Percentiles rank a stretch among this genome's conserved stretches.
Evolutionary conservation across 2,797 vertebrate species (phyloP).

Genomic region (Acanthornis magna): DNA sequence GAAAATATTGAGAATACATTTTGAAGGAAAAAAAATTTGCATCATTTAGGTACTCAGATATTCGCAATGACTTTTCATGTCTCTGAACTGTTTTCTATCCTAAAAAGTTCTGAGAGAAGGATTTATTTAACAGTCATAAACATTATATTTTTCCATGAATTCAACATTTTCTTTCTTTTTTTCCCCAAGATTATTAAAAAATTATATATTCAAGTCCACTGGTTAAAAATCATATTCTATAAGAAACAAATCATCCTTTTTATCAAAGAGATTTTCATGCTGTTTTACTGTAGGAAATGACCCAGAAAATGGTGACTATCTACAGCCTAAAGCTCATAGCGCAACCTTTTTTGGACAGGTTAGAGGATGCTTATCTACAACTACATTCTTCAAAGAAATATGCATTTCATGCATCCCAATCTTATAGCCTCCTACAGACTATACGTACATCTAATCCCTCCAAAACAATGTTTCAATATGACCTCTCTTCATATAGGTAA

Average conservation of each 20-base stretch:
- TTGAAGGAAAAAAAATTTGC: background rate
- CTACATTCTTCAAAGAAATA: background rate
- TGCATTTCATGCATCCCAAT: rapidly evolving
- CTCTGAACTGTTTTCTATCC: background rate
- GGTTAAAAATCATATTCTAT: background rate
- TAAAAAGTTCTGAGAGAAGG: background rate
- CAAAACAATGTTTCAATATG: background rate
- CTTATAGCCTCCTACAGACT: background rate
- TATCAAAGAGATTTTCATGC: background rate
- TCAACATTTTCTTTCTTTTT: background rate
- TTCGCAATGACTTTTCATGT: background rate
- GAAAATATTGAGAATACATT: background rate
- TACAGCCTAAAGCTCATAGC: background rate
- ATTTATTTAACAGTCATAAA: background rate
- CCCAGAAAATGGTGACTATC: background rate
- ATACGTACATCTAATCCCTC: background rate
- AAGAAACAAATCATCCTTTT: background rate
- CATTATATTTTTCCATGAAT: background rate
- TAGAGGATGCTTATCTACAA: background rate
- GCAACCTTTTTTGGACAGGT: background rate
- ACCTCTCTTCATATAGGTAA: background rate
- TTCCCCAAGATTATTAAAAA: background rate
- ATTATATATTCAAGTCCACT: background rate
- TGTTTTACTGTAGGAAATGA: background rate
- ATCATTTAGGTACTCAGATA: background rate